Conservation (phyloP, 2,888 invertebrate species). For the Metallyticus violacea region DNA sequence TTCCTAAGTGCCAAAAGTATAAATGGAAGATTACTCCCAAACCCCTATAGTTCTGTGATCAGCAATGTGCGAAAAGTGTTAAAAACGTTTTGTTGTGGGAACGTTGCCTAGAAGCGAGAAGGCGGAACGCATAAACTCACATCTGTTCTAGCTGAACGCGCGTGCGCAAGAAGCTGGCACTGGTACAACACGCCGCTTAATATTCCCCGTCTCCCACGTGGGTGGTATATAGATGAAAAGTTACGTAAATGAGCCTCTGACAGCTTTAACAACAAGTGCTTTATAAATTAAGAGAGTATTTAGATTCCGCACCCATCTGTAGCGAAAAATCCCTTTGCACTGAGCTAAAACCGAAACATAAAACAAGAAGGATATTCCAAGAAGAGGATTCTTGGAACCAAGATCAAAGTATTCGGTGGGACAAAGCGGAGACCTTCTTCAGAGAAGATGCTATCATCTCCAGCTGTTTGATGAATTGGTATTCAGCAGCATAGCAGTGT, state of each 20-base stretch:
- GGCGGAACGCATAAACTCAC: not conserved
- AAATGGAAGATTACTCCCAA: too few relatives aligned
- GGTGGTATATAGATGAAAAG: not conserved
- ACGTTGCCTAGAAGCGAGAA: not conserved
- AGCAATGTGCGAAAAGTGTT: too few relatives aligned
- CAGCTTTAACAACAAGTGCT: not conserved
- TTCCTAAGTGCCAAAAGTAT: too few relatives aligned
- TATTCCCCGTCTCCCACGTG: not conserved
- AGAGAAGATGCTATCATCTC: not conserved
- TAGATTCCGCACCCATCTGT: not conserved
- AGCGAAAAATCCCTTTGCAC: not conserved
- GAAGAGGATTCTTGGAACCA: not conserved
- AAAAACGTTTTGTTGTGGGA: not conserved
- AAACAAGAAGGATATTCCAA: not conserved
- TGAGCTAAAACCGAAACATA: not conserved
- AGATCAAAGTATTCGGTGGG: not conserved
- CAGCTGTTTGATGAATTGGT: not conserved
- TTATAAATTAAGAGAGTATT: not conserved
- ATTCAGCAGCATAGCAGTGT: not conserved
- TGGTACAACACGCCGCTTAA: not conserved
- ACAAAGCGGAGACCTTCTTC: not conserved
- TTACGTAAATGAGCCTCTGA: not conserved
- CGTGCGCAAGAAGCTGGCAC: not conserved
- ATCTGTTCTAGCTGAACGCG: not conserved
- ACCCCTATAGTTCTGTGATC: too few relatives aligned